A percentile compares a stretch with the other conserved stretches of the same genome.
These are phyloP conservation scores for Colaptes auratus DNA, from an alignment of 2,113 vertebrate species.

Conservation along the genomic window DNA sequence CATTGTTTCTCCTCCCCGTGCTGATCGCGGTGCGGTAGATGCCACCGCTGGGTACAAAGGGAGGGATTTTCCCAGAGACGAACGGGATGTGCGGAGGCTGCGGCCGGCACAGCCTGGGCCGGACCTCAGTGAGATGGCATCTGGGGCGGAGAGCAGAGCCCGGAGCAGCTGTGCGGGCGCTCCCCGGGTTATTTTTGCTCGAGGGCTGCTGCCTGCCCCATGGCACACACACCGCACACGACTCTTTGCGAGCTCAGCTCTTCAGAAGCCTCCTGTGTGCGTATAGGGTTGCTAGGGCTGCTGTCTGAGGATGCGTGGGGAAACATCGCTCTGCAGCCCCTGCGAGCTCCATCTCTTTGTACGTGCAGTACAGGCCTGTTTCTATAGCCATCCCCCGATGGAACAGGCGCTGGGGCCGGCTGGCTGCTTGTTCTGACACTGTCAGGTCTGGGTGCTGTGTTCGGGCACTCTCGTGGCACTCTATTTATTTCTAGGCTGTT, in stretches of 20 bases:
- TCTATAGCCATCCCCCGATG: neutral
- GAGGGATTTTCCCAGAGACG: neutral
- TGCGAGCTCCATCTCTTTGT: neutral
- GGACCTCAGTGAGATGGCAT: slow-evolving; percentile 51
- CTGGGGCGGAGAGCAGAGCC: neutral
- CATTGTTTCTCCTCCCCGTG: neutral
- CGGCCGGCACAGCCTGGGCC: neutral
- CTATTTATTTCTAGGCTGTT: neutral
- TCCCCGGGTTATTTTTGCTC: neutral
- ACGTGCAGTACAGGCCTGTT: neutral
- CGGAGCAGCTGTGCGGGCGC: neutral
- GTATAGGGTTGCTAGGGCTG: neutral
- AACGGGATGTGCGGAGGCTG: neutral
- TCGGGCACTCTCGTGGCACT: neutral
- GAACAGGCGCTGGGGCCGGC: neutral
- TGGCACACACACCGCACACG: rapidly evolving
- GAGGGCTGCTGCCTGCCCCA: neutral
- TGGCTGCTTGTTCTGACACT: neutral
- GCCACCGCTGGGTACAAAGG: neutral
- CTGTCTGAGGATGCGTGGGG: neutral
- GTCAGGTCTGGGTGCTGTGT: neutral
- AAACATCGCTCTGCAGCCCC: neutral
- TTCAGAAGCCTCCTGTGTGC: neutral
- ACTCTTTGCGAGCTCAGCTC: rapidly evolving
- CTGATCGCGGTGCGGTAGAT: neutral